These are phyloP conservation scores for Thalassoma bifasciatum DNA, from an alignment of 2,113 vertebrate genomes.

Conservation along the genomic window DNA sequence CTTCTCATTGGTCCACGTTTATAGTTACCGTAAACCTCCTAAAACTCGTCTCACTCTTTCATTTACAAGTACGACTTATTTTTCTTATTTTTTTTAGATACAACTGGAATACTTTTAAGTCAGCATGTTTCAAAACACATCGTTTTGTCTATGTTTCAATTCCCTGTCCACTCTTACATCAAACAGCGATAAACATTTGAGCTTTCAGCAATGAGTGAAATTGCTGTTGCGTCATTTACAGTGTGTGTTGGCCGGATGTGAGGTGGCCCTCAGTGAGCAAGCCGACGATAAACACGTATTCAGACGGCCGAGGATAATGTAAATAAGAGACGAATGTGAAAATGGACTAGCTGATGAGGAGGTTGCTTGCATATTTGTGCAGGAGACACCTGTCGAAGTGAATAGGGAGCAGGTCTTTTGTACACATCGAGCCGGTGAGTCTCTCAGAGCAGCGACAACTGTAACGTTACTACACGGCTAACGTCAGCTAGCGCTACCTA, in stretches of 20 bases:
- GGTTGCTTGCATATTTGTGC: neutral
- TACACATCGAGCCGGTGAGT: constrained; percentile 64
- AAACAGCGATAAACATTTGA: neutral
- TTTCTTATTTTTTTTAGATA: neutral
- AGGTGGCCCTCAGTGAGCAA: constrained; percentile 81
- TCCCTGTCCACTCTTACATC: rapidly evolving
- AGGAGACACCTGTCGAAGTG: neutral
- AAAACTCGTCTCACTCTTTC: neutral
- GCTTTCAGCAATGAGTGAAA: neutral
- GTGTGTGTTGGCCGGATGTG: constrained; percentile 77
- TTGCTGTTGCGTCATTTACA: constrained; percentile 39
- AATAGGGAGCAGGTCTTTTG: constrained; percentile 24
- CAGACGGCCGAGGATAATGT: constrained; percentile 46
- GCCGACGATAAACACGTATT: constrained; percentile 87
- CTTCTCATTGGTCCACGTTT: constrained; percentile 76
- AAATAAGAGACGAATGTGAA: constrained; percentile 3
- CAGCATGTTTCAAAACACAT: neutral
- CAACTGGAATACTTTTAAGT: rapidly evolving
- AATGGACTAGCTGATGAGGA: constrained; percentile 59
- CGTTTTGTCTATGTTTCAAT: rapidly evolving
- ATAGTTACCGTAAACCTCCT: constrained; percentile 64
- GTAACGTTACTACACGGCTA: constrained; percentile 42
- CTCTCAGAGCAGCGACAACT: constrained; percentile 50
- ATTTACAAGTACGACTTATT: neutral
- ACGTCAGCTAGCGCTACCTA: constrained; percentile 52